Percentiles rank a stretch among this genome's conserved stretches.
Conservation (phyloP, 2,797 vertebrate genomes). For the Halcyon leucocephala region DNA sequence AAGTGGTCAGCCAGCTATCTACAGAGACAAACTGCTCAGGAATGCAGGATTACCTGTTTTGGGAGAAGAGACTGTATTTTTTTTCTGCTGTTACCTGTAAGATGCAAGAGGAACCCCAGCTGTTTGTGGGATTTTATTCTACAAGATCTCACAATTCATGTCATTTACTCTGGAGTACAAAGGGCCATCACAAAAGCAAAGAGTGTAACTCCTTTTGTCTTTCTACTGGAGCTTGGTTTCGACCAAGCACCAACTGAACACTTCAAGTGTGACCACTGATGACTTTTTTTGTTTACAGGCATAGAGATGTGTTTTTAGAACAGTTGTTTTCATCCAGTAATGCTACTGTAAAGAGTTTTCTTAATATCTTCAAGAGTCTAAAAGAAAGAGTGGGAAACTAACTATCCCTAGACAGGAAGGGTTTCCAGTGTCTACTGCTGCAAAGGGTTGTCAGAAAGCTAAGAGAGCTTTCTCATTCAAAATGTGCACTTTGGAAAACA, state of each 20-base stretch:
- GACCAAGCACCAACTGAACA: background rate
- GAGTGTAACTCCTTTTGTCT: rapidly evolving
- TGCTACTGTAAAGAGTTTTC: background rate
- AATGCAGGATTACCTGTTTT: background rate
- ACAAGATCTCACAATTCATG: background rate
- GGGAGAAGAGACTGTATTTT: background rate
- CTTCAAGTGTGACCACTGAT: background rate
- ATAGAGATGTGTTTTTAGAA: background rate
- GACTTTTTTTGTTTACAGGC: too few species aligned
- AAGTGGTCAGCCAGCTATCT: background rate
- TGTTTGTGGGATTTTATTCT: background rate
- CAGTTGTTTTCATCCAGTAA: background rate
- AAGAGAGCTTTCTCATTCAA: background rate
- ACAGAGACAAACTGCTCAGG: background rate
- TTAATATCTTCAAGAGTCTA: background rate
- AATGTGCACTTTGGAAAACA: background rate
- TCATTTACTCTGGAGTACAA: background rate
- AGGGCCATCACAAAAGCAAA: background rate
- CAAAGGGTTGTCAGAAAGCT: background rate
- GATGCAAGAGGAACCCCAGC: background rate
- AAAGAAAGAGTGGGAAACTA: background rate
- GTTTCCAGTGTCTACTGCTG: background rate
- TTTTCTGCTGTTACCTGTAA: background rate
- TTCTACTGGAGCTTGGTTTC: background rate
- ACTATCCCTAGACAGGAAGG: background rate